Percentiles rank a stretch among this genome's conserved stretches.
phyloP scores from a whole-genome alignment of 2,113 vertebrate genomes.

The Hipposideros armiger region DNA sequence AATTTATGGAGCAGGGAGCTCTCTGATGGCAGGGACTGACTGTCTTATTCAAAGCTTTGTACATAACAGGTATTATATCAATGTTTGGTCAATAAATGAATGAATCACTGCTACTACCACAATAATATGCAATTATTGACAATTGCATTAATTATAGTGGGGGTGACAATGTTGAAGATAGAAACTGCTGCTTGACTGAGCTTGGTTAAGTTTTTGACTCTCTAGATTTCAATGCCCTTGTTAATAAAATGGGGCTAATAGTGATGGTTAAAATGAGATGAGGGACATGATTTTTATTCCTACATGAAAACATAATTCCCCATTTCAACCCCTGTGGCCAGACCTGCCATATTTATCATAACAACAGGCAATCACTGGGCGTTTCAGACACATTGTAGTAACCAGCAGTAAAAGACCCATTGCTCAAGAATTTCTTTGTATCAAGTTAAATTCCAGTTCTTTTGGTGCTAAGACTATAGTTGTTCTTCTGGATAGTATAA shows the following conservation, averaged over 20 bases:
- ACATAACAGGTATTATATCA: neutral
- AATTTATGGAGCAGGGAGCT: neutral
- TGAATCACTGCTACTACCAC: neutral
- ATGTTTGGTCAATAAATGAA: neutral
- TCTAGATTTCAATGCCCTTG: neutral
- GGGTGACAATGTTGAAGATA: neutral
- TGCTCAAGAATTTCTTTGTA: neutral
- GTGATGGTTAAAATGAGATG: neutral
- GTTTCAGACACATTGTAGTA: neutral
- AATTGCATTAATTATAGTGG: neutral
- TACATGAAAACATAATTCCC: neutral
- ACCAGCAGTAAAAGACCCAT: neutral
- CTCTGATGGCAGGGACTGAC: neutral
- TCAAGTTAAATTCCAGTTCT: neutral
- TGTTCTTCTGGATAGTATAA: neutral
- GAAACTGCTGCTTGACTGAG: slow-evolving; percentile 6
- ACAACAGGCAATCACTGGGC: neutral
- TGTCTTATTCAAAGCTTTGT: neutral
- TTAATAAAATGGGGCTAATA: neutral
- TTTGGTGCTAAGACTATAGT: neutral
- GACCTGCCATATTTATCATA: neutral
- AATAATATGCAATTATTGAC: neutral
- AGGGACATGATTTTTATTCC: neutral
- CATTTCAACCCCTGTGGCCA: neutral
- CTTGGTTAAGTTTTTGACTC: neutral